Evolutionary conservation across 2,797 vertebrate species (phyloP).

Genomic region (Ctenopoma kingsleyae): DNA sequence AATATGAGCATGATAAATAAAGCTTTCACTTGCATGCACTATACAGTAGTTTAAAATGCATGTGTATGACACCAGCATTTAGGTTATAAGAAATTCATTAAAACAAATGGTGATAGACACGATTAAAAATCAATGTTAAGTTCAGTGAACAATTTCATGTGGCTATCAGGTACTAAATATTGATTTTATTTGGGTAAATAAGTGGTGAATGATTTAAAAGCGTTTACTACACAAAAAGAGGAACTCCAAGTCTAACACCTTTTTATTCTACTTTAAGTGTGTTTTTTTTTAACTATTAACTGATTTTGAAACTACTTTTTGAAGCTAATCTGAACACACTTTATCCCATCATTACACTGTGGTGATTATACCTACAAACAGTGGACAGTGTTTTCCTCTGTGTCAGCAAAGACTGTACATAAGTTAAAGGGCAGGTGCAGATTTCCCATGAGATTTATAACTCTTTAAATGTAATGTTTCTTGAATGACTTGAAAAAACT

Average conservation of each 20-base stretch:
- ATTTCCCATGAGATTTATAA: not conserved
- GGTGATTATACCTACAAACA: not conserved
- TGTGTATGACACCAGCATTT: conserved; percentile 32
- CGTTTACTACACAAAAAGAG: not conserved
- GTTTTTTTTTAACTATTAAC: not conserved
- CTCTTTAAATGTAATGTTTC: not conserved
- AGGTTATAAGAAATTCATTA: conserved; percentile 14
- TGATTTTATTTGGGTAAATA: not conserved
- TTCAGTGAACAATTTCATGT: conserved; percentile 7
- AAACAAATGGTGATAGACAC: conserved; percentile 29
- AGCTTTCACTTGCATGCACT: conserved; percentile 23
- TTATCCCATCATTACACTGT: not conserved
- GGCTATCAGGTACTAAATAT: not conserved
- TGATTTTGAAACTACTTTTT: not conserved
- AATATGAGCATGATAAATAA: conserved; percentile 17
- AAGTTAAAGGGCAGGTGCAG: not conserved
- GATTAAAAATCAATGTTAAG: conserved; percentile 47
- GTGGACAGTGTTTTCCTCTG: not conserved
- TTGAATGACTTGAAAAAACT: not conserved
- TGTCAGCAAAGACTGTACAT: not conserved
- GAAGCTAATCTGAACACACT: not conserved
- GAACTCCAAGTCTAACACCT: not conserved
- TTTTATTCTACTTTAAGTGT: not conserved
- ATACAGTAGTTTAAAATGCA: conserved; percentile 43
- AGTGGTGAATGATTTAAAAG: conserved; percentile 1